Evolutionary conservation across 1,140 invertebrate species (phyloP), one percentile per base, ranked within the genome.

Genomic region (Bombus confusus): DNA sequence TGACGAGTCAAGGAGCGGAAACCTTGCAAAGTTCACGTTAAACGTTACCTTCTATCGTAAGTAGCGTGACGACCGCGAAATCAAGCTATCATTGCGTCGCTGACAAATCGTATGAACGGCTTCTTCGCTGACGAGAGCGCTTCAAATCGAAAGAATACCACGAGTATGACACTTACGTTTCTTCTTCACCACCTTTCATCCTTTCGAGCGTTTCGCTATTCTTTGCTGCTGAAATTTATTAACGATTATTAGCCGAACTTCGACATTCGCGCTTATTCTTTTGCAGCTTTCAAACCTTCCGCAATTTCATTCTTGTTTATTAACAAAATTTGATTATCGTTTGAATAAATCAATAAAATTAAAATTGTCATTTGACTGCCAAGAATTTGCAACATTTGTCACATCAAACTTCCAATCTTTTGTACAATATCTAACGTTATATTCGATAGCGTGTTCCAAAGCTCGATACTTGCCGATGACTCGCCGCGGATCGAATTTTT

Each of bases 1-100:
- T 69, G 79, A 82, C 77, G 75, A 86, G 88, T 86, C 88, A 88
- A 88, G 88, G 85, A 87, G 80, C 41, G 31, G 85, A 88, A 84
- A 87, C 87, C 84, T 89, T 86, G 80, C 62, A 73, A 31, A 88
- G 88, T 86, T 80, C 57, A 52, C 39, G 57, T 13, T 47, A 57
- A 83, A 77, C 31, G 62, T 87, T 80, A 82, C 72, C 66, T 74
- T 73, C 34, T 59, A 68, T 41, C 47, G 18, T 34, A 66, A 43
- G 39, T 31, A 34, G 77, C 80, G 52, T 77, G 86, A 34, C 74
- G 75, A 28, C 37, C 76, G 37, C 34, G 68, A 84, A 75, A 79
- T 41, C 37, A 8, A 73, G 66, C 79, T 57, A 43, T 64, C 66
- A 62, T 77, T 80, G 69, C 41, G 47, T 13, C 43, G 62, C 25